Conservation (phyloP, 2,888 invertebrate genomes). For the Caenorhabditis macrosperma region DNA sequence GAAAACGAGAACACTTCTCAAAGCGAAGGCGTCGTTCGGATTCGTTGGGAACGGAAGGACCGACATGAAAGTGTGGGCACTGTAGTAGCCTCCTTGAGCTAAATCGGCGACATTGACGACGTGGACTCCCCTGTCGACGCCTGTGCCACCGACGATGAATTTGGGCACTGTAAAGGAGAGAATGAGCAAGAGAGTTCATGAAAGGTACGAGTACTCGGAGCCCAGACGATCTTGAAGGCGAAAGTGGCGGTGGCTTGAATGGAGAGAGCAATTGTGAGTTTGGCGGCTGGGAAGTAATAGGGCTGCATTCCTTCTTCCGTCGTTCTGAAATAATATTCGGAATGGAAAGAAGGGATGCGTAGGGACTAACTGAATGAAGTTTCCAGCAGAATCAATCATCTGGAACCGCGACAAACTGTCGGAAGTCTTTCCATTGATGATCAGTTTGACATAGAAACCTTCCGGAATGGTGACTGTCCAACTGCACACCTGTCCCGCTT, state of each 20-base stretch:
- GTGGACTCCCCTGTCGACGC: neutral
- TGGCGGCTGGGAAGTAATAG: slow-evolving; percentile 27
- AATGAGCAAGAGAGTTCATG: neutral
- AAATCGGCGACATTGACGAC: neutral
- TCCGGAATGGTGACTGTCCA: slow-evolving; percentile 29
- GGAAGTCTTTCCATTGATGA: slow-evolving; percentile 23
- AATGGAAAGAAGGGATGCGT: neutral
- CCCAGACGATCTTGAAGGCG: slow-evolving; percentile 28
- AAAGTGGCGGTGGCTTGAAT: slow-evolving; percentile 6
- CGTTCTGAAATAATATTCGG: neutral
- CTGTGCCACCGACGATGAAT: neutral
- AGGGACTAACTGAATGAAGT: slow-evolving; percentile 9
- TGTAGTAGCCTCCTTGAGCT: slow-evolving; percentile 3
- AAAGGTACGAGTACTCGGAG: slow-evolving; percentile 3
- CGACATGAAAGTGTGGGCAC: slow-evolving; percentile 1
- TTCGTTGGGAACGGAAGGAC: slow-evolving; percentile 12
- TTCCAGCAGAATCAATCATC: slow-evolving; percentile 35
- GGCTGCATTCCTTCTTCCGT: slow-evolving; percentile 23
- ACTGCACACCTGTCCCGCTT: slow-evolving; percentile 16
- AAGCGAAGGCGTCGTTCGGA: neutral
- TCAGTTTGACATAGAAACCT: slow-evolving; percentile 29
- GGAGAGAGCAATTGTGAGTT: slow-evolving; percentile 13
- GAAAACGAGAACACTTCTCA: slow-evolving; percentile 24
- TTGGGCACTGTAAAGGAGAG: slow-evolving; percentile 10
- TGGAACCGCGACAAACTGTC: slow-evolving; percentile 3